Conservation (phyloP, 2,113 vertebrate species). For the Phalacrocorax aristotelis region DNA sequence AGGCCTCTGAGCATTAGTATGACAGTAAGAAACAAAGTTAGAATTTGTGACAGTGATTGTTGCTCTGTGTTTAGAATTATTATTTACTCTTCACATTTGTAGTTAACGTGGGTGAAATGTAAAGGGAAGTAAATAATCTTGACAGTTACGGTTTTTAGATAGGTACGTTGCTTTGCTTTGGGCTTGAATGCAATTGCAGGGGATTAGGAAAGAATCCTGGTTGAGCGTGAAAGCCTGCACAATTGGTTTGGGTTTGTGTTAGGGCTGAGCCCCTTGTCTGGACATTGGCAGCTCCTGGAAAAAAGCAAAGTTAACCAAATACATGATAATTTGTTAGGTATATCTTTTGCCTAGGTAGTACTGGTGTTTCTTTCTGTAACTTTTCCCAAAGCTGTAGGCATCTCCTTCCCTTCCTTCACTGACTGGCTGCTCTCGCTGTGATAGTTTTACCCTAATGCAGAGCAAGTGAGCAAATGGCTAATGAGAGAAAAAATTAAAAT, state of each 20-base stretch:
- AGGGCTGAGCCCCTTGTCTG: neutral
- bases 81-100: neutral
- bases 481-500: neutral
- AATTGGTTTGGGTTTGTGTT: neutral
- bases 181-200: neutral
- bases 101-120: neutral
- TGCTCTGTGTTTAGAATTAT: neutral
- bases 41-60: neutral
- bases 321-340: rapidly evolving
- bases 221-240: neutral
- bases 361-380: neutral
- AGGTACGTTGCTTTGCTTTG: neutral
- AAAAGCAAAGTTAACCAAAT: neutral
- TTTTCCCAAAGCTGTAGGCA: neutral
- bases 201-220: neutral
- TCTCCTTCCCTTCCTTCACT: neutral
- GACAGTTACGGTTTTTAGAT: neutral
- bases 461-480: neutral
- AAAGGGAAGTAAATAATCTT: neutral
- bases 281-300: neutral
- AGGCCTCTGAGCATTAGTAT: neutral
- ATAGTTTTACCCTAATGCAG: neutral
- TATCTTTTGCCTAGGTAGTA: neutral
- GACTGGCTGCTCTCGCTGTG: neutral
- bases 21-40: neutral